These are phyloP conservation scores for Graptemys geographica DNA, from an alignment of 2,797 vertebrate species.

Conservation along the genomic window DNA sequence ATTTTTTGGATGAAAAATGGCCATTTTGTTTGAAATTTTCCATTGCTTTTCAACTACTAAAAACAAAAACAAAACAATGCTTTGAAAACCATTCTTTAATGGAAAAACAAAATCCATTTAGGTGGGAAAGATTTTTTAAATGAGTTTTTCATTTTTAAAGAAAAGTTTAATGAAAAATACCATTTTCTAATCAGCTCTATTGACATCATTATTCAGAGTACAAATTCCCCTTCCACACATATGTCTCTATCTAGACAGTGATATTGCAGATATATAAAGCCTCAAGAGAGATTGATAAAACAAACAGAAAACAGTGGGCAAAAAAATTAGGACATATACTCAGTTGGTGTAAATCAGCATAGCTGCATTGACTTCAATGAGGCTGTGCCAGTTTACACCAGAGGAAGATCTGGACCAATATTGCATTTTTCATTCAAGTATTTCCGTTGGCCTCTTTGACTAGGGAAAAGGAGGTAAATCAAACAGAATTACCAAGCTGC, in stretches of 20 bases:
- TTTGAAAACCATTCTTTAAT: neutral
- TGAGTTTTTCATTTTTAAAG: neutral
- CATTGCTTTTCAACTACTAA: neutral
- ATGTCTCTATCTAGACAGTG: neutral
- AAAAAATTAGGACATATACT: neutral
- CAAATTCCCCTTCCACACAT: neutral
- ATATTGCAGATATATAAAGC: neutral
- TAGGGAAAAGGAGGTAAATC: slow-evolving; percentile 52
- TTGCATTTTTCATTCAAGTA: slow-evolving; percentile 33
- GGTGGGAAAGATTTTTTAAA: neutral
- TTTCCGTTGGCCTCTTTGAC: slow-evolving; percentile 48
- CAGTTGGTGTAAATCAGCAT: neutral
- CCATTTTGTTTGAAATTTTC: neutral
- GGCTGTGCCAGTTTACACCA: slow-evolving; percentile 12
- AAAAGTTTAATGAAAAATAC: neutral
- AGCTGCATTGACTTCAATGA: neutral
- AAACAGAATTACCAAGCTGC: slow-evolving; percentile 58
- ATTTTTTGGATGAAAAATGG: neutral
- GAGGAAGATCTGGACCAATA: slow-evolving; percentile 15
- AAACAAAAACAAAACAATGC: neutral
- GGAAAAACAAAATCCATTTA: neutral
- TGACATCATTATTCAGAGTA: neutral
- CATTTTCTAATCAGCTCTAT: neutral
- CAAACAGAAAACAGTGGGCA: neutral
- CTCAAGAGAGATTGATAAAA: accelerated